Evolutionary conservation across 2,888 invertebrate species (phyloP).

Genomic region (Poecilus cupreus): DNA sequence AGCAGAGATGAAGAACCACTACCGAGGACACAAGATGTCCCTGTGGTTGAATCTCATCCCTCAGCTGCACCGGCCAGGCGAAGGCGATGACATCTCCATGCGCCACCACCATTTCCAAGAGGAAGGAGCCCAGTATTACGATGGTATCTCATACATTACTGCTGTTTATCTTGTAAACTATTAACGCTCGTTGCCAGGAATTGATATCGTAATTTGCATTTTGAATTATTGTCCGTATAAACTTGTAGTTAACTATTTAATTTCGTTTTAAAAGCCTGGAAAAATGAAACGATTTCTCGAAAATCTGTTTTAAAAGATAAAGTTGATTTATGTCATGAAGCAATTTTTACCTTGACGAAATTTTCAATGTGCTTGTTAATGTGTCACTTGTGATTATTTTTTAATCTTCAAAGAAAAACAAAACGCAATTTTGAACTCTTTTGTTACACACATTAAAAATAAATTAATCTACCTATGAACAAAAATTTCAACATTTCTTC

Average conservation of each 20-base stretch:
- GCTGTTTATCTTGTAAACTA: neutral
- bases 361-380: no score
- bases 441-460: neutral
- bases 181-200: no score
- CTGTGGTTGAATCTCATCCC: constrained; percentile 94
- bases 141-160: constrained; percentile 75
- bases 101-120: constrained; percentile 91
- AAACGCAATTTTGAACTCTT: neutral
- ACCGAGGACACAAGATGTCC: constrained; percentile 95
- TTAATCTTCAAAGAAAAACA: neutral
- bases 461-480: constrained; percentile 6
- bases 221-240: no score
- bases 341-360: neutral
- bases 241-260: no score
- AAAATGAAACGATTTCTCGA: no score
- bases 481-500: no score
- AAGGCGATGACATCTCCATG: constrained; percentile 88
- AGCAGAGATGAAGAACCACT: constrained; percentile 90
- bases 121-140: constrained; percentile 85
- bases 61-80: constrained; percentile 90
- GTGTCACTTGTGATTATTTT: neutral
- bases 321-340: no score
- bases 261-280: no score
- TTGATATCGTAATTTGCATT: no score
- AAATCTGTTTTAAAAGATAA: no score